A percentile compares a stretch with the other conserved stretches of the same genome.
Evolutionary conservation across 2,113 vertebrate species (phyloP).

Genomic region (Columba livia): DNA sequence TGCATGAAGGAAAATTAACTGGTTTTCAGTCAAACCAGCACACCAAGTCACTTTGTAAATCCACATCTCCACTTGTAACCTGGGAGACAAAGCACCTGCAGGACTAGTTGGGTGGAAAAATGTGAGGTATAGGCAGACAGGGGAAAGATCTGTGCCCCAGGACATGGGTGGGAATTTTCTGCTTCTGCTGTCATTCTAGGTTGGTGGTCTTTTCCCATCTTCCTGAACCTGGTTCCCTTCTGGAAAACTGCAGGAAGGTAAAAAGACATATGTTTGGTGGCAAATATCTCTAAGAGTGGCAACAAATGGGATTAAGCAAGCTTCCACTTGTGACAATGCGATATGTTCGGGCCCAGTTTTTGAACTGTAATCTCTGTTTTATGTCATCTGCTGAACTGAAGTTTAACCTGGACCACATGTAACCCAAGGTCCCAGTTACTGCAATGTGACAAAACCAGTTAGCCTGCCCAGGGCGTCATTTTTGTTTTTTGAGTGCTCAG

Average conservation of each 20-base stretch:
- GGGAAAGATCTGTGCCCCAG: accelerated
- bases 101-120: neutral
- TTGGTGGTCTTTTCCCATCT: neutral
- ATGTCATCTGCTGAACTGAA: neutral
- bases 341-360: neutral
- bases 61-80: neutral
- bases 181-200: neutral
- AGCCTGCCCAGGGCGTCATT: neutral
- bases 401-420: neutral
- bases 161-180: neutral
- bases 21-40: too few species aligned
- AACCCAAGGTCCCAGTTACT: neutral
- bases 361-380: neutral
- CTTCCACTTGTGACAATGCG: neutral
- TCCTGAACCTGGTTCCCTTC: neutral
- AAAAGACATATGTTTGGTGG: neutral
- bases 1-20: too few species aligned
- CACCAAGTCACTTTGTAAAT: neutral
- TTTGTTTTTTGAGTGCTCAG: neutral
- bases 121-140: neutral
- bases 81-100: neutral
- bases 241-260: neutral
- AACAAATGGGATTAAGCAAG: neutral
- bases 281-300: neutral
- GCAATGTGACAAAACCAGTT: neutral